These are phyloP conservation scores for Dicentrarchus labrax DNA, from an alignment of 2,113 vertebrate species.

Conservation along the genomic window DNA sequence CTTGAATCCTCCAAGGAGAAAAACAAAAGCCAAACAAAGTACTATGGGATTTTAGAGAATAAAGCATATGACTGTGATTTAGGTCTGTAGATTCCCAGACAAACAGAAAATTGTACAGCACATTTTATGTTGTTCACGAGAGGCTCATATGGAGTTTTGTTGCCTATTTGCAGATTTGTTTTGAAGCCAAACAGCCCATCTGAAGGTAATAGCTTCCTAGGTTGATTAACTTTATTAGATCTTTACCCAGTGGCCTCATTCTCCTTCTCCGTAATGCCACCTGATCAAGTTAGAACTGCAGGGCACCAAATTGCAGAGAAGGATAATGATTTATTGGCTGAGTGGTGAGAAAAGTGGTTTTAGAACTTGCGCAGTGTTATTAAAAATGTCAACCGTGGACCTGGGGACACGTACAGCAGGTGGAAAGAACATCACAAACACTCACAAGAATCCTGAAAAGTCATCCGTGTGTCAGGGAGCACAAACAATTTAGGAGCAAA, in stretches of 20 bases:
- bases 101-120: not conserved
- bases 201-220: conserved; percentile 52
- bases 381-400: conserved; percentile 47
- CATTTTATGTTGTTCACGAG: conserved; percentile 16
- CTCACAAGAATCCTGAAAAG: conserved; percentile 41
- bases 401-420: conserved; percentile 13
- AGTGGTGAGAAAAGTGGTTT: conserved; percentile 17
- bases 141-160: conserved; percentile 30
- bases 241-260: conserved; percentile 65
- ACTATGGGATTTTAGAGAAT: conserved; percentile 5
- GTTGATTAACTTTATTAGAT: conserved; percentile 67
- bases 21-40: conserved; percentile 23
- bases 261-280: conserved; percentile 24
- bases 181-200: conserved; percentile 33
- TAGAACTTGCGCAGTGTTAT: conserved; percentile 41
- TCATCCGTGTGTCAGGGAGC: conserved; percentile 12
- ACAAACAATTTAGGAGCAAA: conserved; percentile 41
- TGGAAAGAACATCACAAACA: not conserved
- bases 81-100: conserved; percentile 17
- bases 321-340: conserved; percentile 41
- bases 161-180: conserved; percentile 43
- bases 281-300: conserved; percentile 63
- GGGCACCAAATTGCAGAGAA: conserved; percentile 49
- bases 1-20: conserved; percentile 29
- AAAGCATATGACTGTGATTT: conserved; percentile 8